These are phyloP conservation scores for Galeruca laticollis DNA, from an alignment of 2,888 invertebrate species.

Conservation along the genomic window DNA sequence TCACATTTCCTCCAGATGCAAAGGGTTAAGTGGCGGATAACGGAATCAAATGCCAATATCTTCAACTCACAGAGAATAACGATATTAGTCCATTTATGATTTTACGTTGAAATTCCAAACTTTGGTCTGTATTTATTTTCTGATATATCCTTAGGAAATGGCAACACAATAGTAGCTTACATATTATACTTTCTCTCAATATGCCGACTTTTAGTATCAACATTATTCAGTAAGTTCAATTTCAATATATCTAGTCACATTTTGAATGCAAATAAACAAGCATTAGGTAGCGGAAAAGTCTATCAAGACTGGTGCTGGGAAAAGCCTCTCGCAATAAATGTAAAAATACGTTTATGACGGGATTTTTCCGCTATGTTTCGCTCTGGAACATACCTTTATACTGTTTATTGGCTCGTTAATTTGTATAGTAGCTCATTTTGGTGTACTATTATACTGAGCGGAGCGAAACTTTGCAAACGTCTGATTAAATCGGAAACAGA, in stretches of 20 bases:
- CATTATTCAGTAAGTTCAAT: not conserved
- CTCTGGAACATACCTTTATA: not conserved
- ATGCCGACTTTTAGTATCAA: not conserved
- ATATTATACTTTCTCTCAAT: not conserved
- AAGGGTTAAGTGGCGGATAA: too few species aligned
- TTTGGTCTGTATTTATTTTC: not conserved
- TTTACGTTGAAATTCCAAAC: too few species aligned
- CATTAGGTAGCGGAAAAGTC: conserved; percentile 2
- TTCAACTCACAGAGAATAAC: too few species aligned
- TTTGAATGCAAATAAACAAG: conserved; percentile 2
- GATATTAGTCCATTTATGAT: too few species aligned
- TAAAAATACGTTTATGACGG: conserved; percentile 1
- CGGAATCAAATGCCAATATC: too few species aligned
- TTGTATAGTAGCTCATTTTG: not conserved
- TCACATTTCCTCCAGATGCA: too few species aligned
- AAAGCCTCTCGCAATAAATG: conserved; percentile 9
- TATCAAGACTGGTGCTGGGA: not conserved
- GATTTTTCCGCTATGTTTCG: not conserved
- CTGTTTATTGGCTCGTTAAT: not conserved
- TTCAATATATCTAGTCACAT: conserved; percentile 3
- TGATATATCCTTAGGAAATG: not conserved
- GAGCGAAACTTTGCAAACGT: too few species aligned
- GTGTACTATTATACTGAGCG: too few species aligned
- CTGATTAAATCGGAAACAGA: too few species aligned
- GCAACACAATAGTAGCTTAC: not conserved